Evolutionary conservation across 2,888 invertebrate genomes (phyloP).

Genomic region (Lathronympha strigana): DNA sequence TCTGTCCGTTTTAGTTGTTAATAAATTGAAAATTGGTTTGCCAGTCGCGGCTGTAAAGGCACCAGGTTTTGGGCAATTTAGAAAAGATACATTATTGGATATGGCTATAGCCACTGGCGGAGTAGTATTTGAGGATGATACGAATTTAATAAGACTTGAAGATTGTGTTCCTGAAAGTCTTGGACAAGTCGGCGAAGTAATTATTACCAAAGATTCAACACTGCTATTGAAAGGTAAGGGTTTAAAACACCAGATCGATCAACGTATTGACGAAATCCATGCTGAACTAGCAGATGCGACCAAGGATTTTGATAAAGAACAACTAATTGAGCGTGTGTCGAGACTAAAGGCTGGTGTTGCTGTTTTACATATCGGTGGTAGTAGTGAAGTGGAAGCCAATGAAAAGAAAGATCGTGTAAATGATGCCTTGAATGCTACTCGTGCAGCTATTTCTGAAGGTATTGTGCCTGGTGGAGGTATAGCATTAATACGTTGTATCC

Average conservation of each 20-base stretch:
- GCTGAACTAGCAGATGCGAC: slow-evolving; percentile 92
- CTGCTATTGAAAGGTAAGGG: slow-evolving; percentile 88
- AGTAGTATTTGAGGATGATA: slow-evolving; percentile 96
- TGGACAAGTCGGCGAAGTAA: slow-evolving; percentile 94
- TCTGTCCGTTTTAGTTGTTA: slow-evolving; percentile 94
- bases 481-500: slow-evolving; percentile 92
- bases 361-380: slow-evolving; percentile 92
- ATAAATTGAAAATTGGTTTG: slow-evolving; percentile 93
- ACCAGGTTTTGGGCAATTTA: slow-evolving; percentile 97
- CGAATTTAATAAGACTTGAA: slow-evolving; percentile 93
- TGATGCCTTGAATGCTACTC: slow-evolving; percentile 97
- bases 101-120: slow-evolving; percentile 97
- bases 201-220: slow-evolving; percentile 97
- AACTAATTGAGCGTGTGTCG: slow-evolving; percentile 94
- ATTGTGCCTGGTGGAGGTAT: slow-evolving; percentile 98
- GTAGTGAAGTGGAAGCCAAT: slow-evolving; percentile 95
- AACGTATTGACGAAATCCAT: slow-evolving; percentile 90
- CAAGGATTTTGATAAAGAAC: slow-evolving; percentile 95
- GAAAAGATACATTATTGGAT: slow-evolving; percentile 94
- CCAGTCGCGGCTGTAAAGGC: slow-evolving; percentile 98
- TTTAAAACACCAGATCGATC: slow-evolving; percentile 88
- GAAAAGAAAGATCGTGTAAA: slow-evolving; percentile 98
- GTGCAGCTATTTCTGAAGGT: slow-evolving; percentile 97
- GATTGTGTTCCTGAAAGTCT: slow-evolving; percentile 91
- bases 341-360: slow-evolving; percentile 93